Base-by-base conservation (phyloP, 2,113 vertebrate genomes). In the Passer domesticus region DNA sequence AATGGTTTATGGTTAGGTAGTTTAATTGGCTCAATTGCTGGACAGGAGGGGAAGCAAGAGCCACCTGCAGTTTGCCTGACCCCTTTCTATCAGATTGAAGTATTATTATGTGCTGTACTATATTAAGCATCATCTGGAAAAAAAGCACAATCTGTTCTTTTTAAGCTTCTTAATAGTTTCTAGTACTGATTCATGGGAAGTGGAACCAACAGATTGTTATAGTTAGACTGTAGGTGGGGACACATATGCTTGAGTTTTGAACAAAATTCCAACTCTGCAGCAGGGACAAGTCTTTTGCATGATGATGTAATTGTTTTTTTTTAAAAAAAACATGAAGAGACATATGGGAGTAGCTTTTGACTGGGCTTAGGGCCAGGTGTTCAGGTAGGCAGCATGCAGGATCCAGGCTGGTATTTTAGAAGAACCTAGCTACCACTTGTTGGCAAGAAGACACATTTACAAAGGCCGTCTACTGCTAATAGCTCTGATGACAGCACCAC, bases 141-240 rank as follows among this genome's bases (percentile, higher is more conserved):
- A 95, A 94, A 97, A 90, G 76, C 83, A 95, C 95, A 97, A 90
- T 91, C 87, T 95, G 95, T 95, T 91, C 95, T 49, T 92, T 87
- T 86, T 78, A 96, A 95, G 90, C 92, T 94, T 88, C 95, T 94
- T 95, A 96, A 86, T 95, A 91, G 67, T 92, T 94, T 96, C 74
- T 92, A 66, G 60, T 88, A 82, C 35, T 81, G 83, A 94, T 91
- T 95, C 81, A 95, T 76, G 83, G 76, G 53, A 91, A 94, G 46
- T 94, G 74, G 52, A 85, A 89, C 89, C 87, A 95, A 59, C 94
- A 95, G 84, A 85, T 84, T 87, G 79, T 75, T 94, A 74, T 28
- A 94, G 85, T 93, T 95, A 80, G 80, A 46, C 64, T 81, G 80
- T 95, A 86, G 90, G 83, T 82, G 82, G 92, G 68, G 41, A 66